These are phyloP conservation scores for Heloderma charlesbogerti DNA, from an alignment of 2,113 vertebrate species.

Conservation along the genomic window DNA sequence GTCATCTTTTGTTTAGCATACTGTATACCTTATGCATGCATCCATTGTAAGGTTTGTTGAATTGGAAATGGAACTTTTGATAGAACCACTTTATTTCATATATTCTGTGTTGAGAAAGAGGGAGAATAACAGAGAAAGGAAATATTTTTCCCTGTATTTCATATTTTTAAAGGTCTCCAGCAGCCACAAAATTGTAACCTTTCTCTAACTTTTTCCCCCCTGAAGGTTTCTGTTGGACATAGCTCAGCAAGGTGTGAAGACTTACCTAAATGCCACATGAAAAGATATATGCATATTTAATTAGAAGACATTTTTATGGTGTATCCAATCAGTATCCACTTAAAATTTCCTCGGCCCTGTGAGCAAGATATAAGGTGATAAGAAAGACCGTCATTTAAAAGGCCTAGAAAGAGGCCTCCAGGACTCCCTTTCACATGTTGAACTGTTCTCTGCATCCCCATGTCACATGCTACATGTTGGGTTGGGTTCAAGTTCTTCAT, in stretches of 20 bases:
- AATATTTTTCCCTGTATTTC: neutral
- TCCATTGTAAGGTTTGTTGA: neutral
- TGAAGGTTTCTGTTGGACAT: slow-evolving; percentile 17
- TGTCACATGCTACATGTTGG: neutral
- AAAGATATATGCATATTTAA: slow-evolving; percentile 24
- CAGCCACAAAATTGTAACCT: slow-evolving; percentile 5
- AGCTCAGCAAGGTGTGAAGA: neutral
- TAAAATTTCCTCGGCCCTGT: slow-evolving; percentile 7
- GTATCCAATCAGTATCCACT: slow-evolving; percentile 5
- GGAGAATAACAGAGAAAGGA: neutral
- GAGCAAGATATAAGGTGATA: slow-evolving; percentile 2
- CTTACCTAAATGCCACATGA: slow-evolving; percentile 12
- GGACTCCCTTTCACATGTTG: neutral
- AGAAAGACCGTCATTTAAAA: neutral
- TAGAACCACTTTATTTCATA: neutral
- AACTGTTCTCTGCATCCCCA: neutral
- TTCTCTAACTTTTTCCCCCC: slow-evolving; percentile 8
- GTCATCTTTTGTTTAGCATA: neutral
- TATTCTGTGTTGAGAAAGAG: neutral
- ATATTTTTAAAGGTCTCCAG: neutral
- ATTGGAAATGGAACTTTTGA: neutral
- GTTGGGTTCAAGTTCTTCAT: neutral
- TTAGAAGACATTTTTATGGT: slow-evolving; percentile 25
- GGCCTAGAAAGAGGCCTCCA: neutral
- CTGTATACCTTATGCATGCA: neutral